phyloP scores from a whole-genome alignment of 2,797 vertebrate genomes.

The Cossypha heuglini region DNA sequence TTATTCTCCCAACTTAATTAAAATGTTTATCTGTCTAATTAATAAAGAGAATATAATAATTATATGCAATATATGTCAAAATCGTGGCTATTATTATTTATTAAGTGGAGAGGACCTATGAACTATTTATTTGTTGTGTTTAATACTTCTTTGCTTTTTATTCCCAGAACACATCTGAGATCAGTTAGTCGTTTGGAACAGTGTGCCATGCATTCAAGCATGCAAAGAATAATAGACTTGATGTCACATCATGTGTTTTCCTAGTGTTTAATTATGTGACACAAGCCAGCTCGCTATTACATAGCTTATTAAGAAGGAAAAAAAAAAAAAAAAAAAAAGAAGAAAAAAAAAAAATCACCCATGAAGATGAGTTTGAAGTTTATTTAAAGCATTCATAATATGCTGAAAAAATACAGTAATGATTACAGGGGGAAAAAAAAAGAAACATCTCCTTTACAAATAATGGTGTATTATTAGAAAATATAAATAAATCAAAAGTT shows the following conservation, averaged over 20 bases:
- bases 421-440: not conserved
- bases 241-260: not conserved
- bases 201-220: not conserved
- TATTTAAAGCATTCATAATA: not conserved
- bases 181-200: not conserved
- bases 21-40: not conserved
- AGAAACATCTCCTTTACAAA: not conserved
- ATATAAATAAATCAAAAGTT: not conserved
- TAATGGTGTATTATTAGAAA: not conserved
- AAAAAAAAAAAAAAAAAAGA: no score
- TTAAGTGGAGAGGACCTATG: not conserved
- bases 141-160: not conserved
- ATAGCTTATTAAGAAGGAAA: not conserved
- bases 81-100: not conserved
- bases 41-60: not conserved
- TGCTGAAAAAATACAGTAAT: not conserved
- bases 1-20: not conserved
- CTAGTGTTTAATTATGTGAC: not conserved
- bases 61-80: not conserved
- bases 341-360: fast-evolving
- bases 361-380: not conserved
- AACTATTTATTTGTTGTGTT: not conserved
- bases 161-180: not conserved
- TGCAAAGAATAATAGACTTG: not conserved
- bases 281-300: not conserved